Evolutionary conservation across 1,140 invertebrate genomes (phyloP), one percentile per base, ranked within the genome.

Genomic region (Penaeus chinensis): DNA sequence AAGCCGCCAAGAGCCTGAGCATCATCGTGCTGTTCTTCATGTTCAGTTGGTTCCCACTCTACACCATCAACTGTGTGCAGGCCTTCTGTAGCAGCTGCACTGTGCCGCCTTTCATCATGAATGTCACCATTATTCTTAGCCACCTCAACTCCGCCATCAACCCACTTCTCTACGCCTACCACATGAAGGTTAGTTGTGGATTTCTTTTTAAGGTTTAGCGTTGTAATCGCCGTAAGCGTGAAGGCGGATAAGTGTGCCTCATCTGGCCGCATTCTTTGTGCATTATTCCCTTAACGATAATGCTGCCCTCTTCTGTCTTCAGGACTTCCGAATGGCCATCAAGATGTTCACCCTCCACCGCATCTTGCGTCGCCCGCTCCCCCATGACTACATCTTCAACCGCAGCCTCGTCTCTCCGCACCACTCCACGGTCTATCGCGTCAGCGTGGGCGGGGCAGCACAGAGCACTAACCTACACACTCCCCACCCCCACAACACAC

Each of bases 1-100:
- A 97, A 92, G 96, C 96, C 13, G 97, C 97, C 1, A 96, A 97
- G 91, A 98, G 97, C 92, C 93, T 98, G 0, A 96, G 96, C 69
- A 95, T 97, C 87, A 98, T 98, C 80, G 97, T 98, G 2, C 92
- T 96, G 62, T 97, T 98, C 92, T 98, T 98, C 93, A 96, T 98
- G 92, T 94, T 98, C 76, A 98, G 96, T 91, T 98, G 97, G 97
- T 96, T 98, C 79, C 97, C 97, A 0, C 93, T 98, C 5, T 98
- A 98, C 92, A 97, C 96, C 42, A 96, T 97, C 89, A 98, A 98
- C 92, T 97, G 96, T 90, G 94, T 97, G 24, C 94, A 91, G 89
- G 96, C 96, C 1, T 97, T 97, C 91, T 96, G 95, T 90, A 94
- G 93, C 0, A 91, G 94, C 3, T 95, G 95, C 90, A 91, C 94